Evolutionary conservation across 2,888 invertebrate species (phyloP).

Genomic region (Polyploca ridens): DNA sequence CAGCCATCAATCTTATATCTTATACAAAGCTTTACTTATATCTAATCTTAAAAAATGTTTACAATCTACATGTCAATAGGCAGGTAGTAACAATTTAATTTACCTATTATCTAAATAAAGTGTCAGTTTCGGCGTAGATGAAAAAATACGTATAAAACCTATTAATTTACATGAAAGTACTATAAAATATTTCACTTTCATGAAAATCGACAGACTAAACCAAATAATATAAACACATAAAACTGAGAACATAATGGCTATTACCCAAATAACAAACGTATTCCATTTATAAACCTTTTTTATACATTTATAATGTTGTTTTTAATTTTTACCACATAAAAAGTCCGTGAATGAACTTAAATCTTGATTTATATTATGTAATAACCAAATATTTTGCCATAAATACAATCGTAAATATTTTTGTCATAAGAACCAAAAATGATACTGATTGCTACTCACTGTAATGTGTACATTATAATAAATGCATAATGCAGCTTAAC

Average conservation of each 20-base stretch:
- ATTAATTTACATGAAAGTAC: neutral
- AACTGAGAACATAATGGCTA: neutral
- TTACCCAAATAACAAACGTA: neutral
- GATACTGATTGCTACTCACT: slow-evolving; percentile 32
- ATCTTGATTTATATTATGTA: slow-evolving; percentile 14
- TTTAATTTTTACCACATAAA: neutral
- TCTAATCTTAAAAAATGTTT: slow-evolving; percentile 71
- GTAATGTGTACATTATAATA: slow-evolving; percentile 30
- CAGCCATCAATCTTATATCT: slow-evolving; percentile 84
- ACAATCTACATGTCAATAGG: slow-evolving; percentile 81
- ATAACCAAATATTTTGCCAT: slow-evolving; percentile 21
- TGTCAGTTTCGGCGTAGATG: slow-evolving; percentile 39
- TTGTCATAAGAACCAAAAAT: slow-evolving; percentile 37
- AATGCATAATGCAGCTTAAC: slow-evolving; percentile 34
- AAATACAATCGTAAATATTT: slow-evolving; percentile 23
- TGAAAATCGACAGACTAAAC: no score
- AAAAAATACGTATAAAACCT: slow-evolving; percentile 24
- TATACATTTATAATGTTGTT: neutral
- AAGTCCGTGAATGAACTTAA: neutral
- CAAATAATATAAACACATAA: no score
- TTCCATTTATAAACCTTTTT: no score
- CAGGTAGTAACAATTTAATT: slow-evolving; percentile 79
- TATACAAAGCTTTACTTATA: slow-evolving; percentile 79
- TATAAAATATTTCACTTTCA: no score
- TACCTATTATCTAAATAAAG: slow-evolving; percentile 58